Evolutionary conservation across 2,888 invertebrate genomes (phyloP).

Genomic region (Tenthredo scrophulariae): DNA sequence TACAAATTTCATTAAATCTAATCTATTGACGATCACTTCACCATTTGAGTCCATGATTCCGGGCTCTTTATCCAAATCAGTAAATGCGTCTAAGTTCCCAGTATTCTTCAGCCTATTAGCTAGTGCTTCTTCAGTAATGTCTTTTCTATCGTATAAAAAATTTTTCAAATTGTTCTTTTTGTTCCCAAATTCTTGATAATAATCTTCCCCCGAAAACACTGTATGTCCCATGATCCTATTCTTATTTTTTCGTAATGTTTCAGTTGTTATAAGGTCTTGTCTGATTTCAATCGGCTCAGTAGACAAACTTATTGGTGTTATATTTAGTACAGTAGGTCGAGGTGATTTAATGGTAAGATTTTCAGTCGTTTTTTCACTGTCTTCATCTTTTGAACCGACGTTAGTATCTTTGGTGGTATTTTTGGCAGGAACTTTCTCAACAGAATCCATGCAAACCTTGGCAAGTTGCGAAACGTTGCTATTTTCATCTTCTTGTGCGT

Average conservation of each 20-base stretch:
- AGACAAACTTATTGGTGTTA: slow-evolving; percentile 54
- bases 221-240: slow-evolving; percentile 49
- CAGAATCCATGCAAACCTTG: not conserved
- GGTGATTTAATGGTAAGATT: slow-evolving; percentile 55
- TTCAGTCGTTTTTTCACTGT: slow-evolving; percentile 35
- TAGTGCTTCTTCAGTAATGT: slow-evolving; percentile 46
- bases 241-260: slow-evolving; percentile 45
- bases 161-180: slow-evolving; percentile 30
- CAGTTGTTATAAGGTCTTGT: slow-evolving; percentile 12
- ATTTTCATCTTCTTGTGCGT: slow-evolving; percentile 51
- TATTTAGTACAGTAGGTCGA: slow-evolving; percentile 63
- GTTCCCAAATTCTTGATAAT: slow-evolving; percentile 43
- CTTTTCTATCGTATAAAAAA: slow-evolving; percentile 41
- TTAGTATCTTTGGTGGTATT: slow-evolving; percentile 36
- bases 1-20: slow-evolving; percentile 56
- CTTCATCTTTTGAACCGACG: slow-evolving; percentile 44
- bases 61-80: not conserved
- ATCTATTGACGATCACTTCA: slow-evolving; percentile 35
- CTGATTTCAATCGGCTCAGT: slow-evolving; percentile 43
- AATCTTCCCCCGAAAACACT: slow-evolving; percentile 40
- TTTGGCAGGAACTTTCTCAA: slow-evolving; percentile 36
- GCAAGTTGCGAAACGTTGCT: slow-evolving; percentile 39
- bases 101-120: slow-evolving; percentile 47
- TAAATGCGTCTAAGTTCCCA: slow-evolving; percentile 38
- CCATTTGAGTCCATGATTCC: slow-evolving; percentile 14